Evolutionary conservation across 2,797 vertebrate genomes (phyloP), one percentile per base, ranked within the genome.

Genomic region (Manis crassicaudata): DNA sequence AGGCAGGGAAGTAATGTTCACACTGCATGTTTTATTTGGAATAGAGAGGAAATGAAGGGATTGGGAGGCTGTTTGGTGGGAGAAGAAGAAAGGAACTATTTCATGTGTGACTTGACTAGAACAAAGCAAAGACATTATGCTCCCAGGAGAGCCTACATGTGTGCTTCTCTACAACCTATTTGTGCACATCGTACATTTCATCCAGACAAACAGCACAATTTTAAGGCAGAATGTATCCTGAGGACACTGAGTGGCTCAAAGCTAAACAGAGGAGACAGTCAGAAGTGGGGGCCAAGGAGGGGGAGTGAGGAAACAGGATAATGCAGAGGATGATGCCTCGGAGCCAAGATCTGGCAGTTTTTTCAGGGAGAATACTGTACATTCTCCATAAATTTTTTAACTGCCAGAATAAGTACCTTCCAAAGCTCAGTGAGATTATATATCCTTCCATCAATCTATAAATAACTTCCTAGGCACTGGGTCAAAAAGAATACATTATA

Each of bases 391-490:
- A 85, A 73, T 81, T 96, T 94, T 96, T 89, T 94, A 68, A 96
- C 84, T 96, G 90, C 58, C 67, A 75, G 68, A 40, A 35, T 92
- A 85, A 95, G 65, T 67, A 81, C 63, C 56, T 93, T 96, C 56
- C 29, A 94, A 75, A 96, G 86, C 25, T 95, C 46, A 93, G 75
- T 85, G 70, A 94, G 58, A 79, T 75, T 88, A 68, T 86, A 88
- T 82, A 98, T 72, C 43, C 67, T 97, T 80, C 89, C 75, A 88
- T 92, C 96, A 95, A 96, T n/a, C 88, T 88, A 87, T 67, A 95
- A 96, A 96, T 79, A 96, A 90, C 68, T 75, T 92, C 92, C 90
- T 54, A 83, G 23, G 70, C 58, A 92, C 16, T 16, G 6, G 63
- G 85, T 82, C 92, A 93, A 91, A 86, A 95, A 92, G 58, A 92